Evolutionary conservation across 2,888 invertebrate genomes (phyloP).

Genomic region (Ganaspis brasiliensis): DNA sequence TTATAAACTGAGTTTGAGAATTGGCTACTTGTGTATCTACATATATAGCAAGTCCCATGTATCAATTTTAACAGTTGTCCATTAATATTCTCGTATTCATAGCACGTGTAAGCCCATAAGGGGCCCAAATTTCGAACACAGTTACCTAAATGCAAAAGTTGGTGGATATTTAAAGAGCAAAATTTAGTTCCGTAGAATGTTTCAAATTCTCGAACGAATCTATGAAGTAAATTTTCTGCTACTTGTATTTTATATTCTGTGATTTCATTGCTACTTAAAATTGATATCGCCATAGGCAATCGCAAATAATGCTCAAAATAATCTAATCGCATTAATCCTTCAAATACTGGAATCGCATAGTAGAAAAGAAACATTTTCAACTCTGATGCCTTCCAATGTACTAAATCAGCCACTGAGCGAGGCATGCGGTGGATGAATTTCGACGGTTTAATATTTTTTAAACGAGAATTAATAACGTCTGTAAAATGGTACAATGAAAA

Average conservation of each 20-base stretch:
- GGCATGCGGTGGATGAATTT: constrained; percentile 59
- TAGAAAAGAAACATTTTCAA: constrained; percentile 55
- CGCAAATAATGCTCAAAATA: constrained; percentile 42
- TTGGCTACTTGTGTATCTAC: constrained; percentile 48
- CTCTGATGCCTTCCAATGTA: constrained; percentile 61
- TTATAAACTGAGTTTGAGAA: constrained; percentile 12
- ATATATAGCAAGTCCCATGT: constrained; percentile 54
- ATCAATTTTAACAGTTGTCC: constrained; percentile 46
- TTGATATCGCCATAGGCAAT: constrained; percentile 18
- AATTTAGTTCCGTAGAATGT: constrained; percentile 42
- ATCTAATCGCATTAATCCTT: constrained; percentile 23
- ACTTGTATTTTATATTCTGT: too few species aligned
- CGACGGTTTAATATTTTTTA: constrained; percentile 54
- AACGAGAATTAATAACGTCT: constrained; percentile 48
- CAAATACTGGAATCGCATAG: constrained; percentile 42
- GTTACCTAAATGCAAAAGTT: constrained; percentile 49
- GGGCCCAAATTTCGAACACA: constrained; percentile 51
- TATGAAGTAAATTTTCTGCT: too few species aligned
- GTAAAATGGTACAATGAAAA: constrained; percentile 51
- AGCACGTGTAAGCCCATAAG: constrained; percentile 54
- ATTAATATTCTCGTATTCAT: constrained; percentile 54
- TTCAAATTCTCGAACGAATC: constrained; percentile 42
- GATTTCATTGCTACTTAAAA: too few species aligned
- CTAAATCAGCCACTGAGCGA: constrained; percentile 49
- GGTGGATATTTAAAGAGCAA: constrained; percentile 53